These are phyloP conservation scores for Chelonoidis abingdonii DNA, from an alignment of 2,113 vertebrate species.

Conservation along the genomic window DNA sequence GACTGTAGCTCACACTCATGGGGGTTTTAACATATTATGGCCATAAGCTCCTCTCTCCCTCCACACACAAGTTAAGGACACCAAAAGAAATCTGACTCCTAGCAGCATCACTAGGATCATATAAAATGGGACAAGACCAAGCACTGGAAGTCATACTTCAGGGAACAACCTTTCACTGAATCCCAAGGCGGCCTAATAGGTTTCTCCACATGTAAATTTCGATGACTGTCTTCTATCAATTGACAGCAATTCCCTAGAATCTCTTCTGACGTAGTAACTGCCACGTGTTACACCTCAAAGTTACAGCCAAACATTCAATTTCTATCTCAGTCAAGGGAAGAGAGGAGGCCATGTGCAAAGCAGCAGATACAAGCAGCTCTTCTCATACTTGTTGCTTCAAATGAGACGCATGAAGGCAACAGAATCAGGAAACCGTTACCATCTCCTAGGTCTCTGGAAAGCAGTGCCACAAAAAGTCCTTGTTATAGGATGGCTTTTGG, in stretches of 20 bases:
- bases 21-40: neutral
- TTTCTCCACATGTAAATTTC: neutral
- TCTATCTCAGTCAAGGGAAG: neutral
- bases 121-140: neutral
- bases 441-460: neutral
- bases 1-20: neutral
- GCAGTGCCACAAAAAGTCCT: neutral
- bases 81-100: neutral
- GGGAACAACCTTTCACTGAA: neutral
- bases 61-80: fast-evolving
- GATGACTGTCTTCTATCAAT: neutral
- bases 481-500: neutral
- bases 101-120: neutral
- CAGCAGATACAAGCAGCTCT: neutral
- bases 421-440: neutral
- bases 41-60: fast-evolving
- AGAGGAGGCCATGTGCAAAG: neutral
- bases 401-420: neutral
- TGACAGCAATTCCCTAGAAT: neutral
- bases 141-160: neutral
- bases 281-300: neutral
- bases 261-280: neutral
- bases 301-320: neutral
- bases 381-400: neutral
- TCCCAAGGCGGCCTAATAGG: neutral